Evolutionary conservation across 2,888 invertebrate species (phyloP), one percentile per base, ranked within the genome.

Genomic region (Blera fallax): DNA sequence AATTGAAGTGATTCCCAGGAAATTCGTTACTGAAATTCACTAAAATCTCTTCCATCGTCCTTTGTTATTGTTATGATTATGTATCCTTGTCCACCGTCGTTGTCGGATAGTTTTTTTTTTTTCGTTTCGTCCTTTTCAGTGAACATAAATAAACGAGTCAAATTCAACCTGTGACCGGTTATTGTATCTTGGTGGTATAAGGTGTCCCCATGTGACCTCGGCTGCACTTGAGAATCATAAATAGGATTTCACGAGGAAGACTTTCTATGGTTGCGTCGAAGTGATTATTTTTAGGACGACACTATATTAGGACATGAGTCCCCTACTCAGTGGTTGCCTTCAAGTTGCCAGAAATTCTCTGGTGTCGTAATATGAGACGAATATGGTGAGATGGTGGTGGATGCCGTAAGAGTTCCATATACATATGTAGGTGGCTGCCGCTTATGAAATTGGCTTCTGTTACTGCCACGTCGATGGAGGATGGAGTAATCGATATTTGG

Each of bases 401-500:
- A 50, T 56, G 72, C 29, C 52, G 60, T 79, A 64, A 58, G 58
- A 48, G 65, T 73, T 29, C 48, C 54, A 21, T 43, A 18, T 8
- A 14, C n/a, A n/a, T 11, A 18, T 62, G 24, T 40, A 58, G 79
- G 32, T 65, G 65, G 72, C 60, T 73, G 60, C n/a, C 34, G 58
- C 10, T 37, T 21, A 2, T 29, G 40, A 48, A 65, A 58, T 82
- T 82, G 82, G 82, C 82, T 82, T 82, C 77, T 82, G 77, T 82
- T 56, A 37, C 14, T 69, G 60, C 37, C 67, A 69, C 58, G 58
- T 24, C 16, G 50, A 32, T 52, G 73, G 54, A 52, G 43, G 70
- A 77, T 72, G 70, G 34, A 54, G 82, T 82, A 82, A 82, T 78
- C 72, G 79, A 84, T 84, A 84, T 79, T 84, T 84, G 79, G 83